Percentiles rank a stretch among this genome's conserved stretches.
Conservation (phyloP, 2,888 invertebrate genomes). For the Ochropleura leucogaster region DNA sequence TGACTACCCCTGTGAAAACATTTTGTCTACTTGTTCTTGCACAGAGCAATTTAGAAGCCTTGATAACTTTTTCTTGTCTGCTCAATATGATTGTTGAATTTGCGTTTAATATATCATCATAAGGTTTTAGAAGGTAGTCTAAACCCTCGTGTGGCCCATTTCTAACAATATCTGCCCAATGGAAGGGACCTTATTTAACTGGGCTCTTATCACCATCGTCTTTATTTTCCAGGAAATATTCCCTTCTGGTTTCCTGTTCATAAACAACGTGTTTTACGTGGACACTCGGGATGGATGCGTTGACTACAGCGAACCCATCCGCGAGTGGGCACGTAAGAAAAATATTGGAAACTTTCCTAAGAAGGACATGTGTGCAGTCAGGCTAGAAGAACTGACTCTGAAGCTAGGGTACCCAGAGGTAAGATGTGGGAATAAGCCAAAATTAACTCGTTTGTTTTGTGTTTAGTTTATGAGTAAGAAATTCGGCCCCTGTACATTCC, state of each 20-base stretch:
- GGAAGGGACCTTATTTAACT: too few relatives aligned
- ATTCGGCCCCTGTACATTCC: too few relatives aligned
- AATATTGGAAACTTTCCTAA: constrained; percentile 76
- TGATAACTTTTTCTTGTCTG: too few relatives aligned
- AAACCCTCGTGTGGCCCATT: too few relatives aligned
- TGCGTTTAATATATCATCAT: too few relatives aligned
- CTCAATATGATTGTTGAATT: too few relatives aligned
- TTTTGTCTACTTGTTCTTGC: not conserved
- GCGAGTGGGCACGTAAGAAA: constrained; percentile 77
- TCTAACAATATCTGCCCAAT: too few relatives aligned
- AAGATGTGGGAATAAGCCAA: not conserved
- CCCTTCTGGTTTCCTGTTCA: constrained; percentile 86
- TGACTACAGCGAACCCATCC: constrained; percentile 76
- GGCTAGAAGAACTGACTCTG: constrained; percentile 71
- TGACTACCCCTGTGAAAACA: not conserved
- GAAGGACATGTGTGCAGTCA: constrained; percentile 70
- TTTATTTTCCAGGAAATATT: constrained; percentile 76
- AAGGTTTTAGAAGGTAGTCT: too few relatives aligned
- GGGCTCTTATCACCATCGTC: too few relatives aligned
- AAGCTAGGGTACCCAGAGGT: constrained; percentile 84
- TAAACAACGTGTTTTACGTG: constrained; percentile 88
- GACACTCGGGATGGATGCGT: constrained; percentile 78
- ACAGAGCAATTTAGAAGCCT: too few relatives aligned
- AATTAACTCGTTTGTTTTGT: too few relatives aligned
- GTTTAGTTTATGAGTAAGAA: too few relatives aligned